Evolutionary conservation across 2,113 vertebrate species (phyloP).

Genomic region (Petromus typicus): DNA sequence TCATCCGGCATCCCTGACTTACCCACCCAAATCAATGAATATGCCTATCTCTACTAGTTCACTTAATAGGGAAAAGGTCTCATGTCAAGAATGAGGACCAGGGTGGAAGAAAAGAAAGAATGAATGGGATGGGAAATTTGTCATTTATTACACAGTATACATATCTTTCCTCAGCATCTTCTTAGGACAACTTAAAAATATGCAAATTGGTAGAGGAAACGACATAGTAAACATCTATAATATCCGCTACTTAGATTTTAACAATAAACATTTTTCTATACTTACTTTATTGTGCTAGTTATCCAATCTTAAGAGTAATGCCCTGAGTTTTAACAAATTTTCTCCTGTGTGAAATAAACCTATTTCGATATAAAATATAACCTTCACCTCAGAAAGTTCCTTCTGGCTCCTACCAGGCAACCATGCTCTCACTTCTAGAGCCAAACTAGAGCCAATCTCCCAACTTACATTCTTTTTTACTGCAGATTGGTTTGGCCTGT

Average conservation of each 20-base stretch:
- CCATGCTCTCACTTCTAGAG: not conserved
- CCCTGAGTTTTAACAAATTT: not conserved
- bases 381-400: not conserved
- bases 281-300: not conserved
- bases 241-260: not conserved
- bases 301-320: not conserved
- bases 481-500: not conserved
- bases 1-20: not conserved
- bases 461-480: not conserved
- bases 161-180: not conserved
- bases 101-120: not conserved
- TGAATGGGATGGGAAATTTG: not conserved
- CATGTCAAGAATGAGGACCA: not conserved
- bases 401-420: not conserved
- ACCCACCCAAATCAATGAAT: not conserved
- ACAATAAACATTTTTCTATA: not conserved
- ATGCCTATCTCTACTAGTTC: not conserved
- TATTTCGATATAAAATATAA: not conserved
- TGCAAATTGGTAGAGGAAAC: not conserved
- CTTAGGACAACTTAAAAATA: not conserved
- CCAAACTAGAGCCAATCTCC: not conserved
- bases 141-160: not conserved
- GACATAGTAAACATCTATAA: not conserved
- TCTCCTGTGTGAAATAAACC: not conserved
- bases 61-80: not conserved